Base-by-base conservation (phyloP, 2,797 vertebrate species). In the Coranthus polyacanthus region DNA sequence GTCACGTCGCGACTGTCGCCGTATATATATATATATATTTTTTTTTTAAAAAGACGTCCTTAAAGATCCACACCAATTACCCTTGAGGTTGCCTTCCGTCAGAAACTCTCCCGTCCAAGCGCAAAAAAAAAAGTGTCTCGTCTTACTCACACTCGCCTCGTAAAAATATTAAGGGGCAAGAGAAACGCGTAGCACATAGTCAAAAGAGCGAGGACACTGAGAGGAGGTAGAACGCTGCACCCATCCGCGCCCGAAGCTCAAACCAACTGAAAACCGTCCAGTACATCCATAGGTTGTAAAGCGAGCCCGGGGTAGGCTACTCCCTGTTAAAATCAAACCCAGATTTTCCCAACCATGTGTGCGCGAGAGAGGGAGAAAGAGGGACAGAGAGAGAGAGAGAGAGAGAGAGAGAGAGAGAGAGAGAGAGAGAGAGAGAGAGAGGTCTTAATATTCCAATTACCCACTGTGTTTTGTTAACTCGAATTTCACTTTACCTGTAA, bases 321-420 rank as follows among this genome's bases (percentile, higher is more conserved):
- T 92, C 92, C 92, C 91, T 81, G 72, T 84, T 83, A 78, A 88
- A 93, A 93, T 92, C 89, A 92, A 89, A 85, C 90, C 91, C 92
- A 93, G 89, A 93, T 90, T 92, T 85, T 18, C 73, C 74, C 60
- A 80, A 55, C 52, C 57, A 34, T 73, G 84, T 62, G 62, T 47
- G 77, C 8, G 57, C 2, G 39, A 3, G 65, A 0, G 56, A 12
- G 51, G 16, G 37, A 47, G 66, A 39, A 56, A 20, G 54, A 16
- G 42, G 2, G n/a, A 3, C 46, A 5, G 45, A 8, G 46, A 5
- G 49, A 5, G 60, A 2, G 52, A 18, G 22, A 20, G 44, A 17
- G 52, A 13, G 56, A 17, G 57, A 22, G 78, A 1, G 58, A 6
- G 41, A 10, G 61, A 16, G 63, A 22, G 37, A 16, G 51, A 21